phyloP scores from a whole-genome alignment of 2,888 invertebrate species.

The Drosophila helvetica region DNA sequence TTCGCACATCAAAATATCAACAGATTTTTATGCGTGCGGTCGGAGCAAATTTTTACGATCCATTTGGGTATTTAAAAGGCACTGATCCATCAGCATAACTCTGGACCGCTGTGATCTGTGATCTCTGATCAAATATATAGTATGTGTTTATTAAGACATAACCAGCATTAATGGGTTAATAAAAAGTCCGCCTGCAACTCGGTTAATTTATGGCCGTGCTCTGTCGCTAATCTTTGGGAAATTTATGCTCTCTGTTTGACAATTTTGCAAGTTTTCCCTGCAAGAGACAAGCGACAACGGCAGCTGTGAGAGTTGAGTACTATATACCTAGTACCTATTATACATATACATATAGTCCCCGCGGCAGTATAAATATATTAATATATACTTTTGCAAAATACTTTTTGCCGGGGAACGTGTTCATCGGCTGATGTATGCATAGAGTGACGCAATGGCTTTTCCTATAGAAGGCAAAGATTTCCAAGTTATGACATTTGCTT shows the following conservation, averaged over 20 bases:
- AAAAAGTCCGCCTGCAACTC: slow-evolving; percentile 45
- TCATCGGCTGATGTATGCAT: slow-evolving; percentile 22
- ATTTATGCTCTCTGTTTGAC: slow-evolving; percentile 54
- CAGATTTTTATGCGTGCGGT: slow-evolving; percentile 29
- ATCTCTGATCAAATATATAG: slow-evolving; percentile 12
- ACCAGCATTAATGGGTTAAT: slow-evolving; percentile 58
- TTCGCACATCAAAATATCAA: slow-evolving; percentile 53
- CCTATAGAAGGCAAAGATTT: slow-evolving; percentile 4
- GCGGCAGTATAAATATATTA: slow-evolving; percentile 26
- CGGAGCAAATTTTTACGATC: slow-evolving; percentile 36
- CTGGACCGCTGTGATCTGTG: slow-evolving; percentile 1
- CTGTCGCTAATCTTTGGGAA: slow-evolving; percentile 42
- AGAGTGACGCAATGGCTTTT: slow-evolving; percentile 32
- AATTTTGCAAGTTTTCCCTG: slow-evolving; percentile 33
- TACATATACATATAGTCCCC: background rate
- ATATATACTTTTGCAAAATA: slow-evolving; percentile 18
- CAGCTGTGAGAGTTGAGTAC: slow-evolving; percentile 51
- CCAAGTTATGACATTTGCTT: slow-evolving; percentile 26
- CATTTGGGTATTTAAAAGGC: slow-evolving; percentile 41
- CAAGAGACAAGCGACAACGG: slow-evolving; percentile 55
- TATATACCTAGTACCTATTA: background rate
- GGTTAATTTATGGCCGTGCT: slow-evolving; percentile 32
- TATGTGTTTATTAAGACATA: slow-evolving; percentile 46
- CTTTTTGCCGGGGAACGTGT: slow-evolving; percentile 27
- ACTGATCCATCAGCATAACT: slow-evolving; percentile 51